phyloP scores from a whole-genome alignment of 2,888 invertebrate genomes.

The Pelosia muscerda region DNA sequence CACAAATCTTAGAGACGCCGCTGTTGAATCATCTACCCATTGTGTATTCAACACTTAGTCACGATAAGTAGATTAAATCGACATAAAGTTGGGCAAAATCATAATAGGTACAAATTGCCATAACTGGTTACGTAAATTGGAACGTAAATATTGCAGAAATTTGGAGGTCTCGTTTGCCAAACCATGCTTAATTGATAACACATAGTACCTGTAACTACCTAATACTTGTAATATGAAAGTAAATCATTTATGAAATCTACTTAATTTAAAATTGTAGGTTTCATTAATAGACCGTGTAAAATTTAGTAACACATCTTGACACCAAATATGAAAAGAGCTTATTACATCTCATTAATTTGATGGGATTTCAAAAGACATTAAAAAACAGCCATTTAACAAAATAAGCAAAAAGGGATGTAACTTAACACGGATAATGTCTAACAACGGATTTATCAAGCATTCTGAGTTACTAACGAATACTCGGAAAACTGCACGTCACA shows the following conservation, averaged over 20 bases:
- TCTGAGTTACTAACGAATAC: slow-evolving; percentile 32
- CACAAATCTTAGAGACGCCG: slow-evolving; percentile 53
- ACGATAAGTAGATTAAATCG: slow-evolving; percentile 50
- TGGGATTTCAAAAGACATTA: background rate
- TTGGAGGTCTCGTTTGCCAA: slow-evolving; percentile 51
- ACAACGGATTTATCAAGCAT: slow-evolving; percentile 44
- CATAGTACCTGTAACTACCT: background rate
- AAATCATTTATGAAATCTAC: background rate
- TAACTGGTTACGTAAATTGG: slow-evolving; percentile 63
- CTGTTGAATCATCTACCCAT: slow-evolving; percentile 67
- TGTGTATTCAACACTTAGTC: slow-evolving; percentile 66
- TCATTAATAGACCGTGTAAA: background rate
- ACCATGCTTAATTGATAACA: slow-evolving; percentile 31
- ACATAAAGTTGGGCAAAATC: slow-evolving; percentile 36
- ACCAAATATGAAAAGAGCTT: background rate
- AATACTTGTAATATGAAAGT: background rate
- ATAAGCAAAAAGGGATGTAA: slow-evolving; percentile 59
- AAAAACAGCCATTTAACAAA: slow-evolving; percentile 55
- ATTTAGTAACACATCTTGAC: background rate
- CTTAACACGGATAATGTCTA: slow-evolving; percentile 35
- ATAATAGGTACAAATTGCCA: slow-evolving; percentile 47
- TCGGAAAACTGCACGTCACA: slow-evolving; percentile 22
- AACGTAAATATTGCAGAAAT: slow-evolving; percentile 67
- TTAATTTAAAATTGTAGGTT: background rate
- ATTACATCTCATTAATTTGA: slow-evolving; percentile 9